Evolutionary conservation across 2,113 vertebrate genomes (phyloP).

Genomic region (Neopipo cinnamomea): DNA sequence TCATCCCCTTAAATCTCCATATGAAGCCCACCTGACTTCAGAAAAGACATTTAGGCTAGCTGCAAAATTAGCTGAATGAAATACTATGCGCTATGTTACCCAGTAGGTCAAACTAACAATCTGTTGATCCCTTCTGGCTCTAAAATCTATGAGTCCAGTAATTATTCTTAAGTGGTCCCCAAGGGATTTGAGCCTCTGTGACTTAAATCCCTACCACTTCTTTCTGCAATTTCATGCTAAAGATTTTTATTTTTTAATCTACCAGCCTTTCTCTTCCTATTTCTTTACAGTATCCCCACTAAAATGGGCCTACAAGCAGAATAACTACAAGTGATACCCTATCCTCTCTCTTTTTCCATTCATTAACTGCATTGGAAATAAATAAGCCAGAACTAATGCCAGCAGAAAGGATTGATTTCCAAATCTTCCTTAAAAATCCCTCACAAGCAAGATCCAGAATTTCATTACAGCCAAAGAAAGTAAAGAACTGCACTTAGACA

Average conservation of each 20-base stretch:
- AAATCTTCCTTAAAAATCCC: slow-evolving; percentile 15
- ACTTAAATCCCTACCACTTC: neutral
- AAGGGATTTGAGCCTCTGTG: neutral
- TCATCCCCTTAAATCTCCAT: neutral
- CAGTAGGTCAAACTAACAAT: slow-evolving; percentile 20
- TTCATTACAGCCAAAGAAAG: neutral
- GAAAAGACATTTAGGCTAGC: neutral
- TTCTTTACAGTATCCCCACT: neutral
- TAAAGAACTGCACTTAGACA: neutral
- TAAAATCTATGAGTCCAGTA: neutral
- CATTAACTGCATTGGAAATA: neutral
- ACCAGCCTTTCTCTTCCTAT: neutral
- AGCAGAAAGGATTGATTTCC: neutral
- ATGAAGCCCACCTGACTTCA: neutral
- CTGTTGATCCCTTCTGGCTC: slow-evolving; percentile 30
- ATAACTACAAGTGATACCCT: neutral
- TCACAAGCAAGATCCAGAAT: neutral
- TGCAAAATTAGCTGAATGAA: neutral
- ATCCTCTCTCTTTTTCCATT: neutral
- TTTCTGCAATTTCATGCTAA: neutral
- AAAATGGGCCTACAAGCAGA: neutral
- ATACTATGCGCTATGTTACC: neutral
- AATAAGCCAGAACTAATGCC: neutral
- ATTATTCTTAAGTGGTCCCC: neutral
- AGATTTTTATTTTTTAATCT: neutral